These are phyloP conservation scores for Melanchra persicariae DNA, from an alignment of 2,888 invertebrate species.

Conservation along the genomic window DNA sequence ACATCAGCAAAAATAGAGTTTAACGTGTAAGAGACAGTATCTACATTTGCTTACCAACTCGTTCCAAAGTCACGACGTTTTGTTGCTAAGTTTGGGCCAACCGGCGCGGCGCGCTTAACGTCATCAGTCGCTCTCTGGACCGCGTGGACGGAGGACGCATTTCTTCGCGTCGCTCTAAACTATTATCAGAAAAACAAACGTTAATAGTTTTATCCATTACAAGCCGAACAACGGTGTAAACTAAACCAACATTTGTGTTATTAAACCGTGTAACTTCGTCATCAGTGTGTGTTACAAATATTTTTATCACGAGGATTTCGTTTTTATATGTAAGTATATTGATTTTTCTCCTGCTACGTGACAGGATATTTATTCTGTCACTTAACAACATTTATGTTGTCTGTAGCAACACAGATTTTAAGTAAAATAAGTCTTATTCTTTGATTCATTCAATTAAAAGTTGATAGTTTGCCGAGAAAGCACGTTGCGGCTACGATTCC, in stretches of 20 bases:
- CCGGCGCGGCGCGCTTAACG: conserved; percentile 79
- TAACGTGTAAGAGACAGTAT: conserved; percentile 20
- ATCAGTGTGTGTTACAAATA: conserved; percentile 67
- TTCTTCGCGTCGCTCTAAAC: conserved; percentile 51
- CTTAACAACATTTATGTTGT: conserved; percentile 18
- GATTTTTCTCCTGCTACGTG: conserved; percentile 71
- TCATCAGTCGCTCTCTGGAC: conserved; percentile 79
- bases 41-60: conserved; percentile 42
- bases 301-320: conserved; percentile 71
- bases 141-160: conserved; percentile 70
- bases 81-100: conserved; percentile 59
- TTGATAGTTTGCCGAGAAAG: conserved; percentile 75
- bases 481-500: conserved; percentile 80
- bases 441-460: conserved; percentile 50
- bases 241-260: conserved; percentile 73
- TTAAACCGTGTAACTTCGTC: conserved; percentile 64
- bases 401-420: conserved; percentile 13
- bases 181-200: conserved; percentile 69
- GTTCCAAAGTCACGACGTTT: conserved; percentile 67
- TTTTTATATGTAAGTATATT: conserved; percentile 78
- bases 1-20: conserved; percentile 53
- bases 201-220: conserved; percentile 71
- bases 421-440: conserved; percentile 6
- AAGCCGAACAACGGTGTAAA: conserved; percentile 73
- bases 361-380: conserved; percentile 56